These are phyloP conservation scores for Saccostrea cuccullata DNA, from an alignment of 1,140 invertebrate species.

Conservation along the genomic window DNA sequence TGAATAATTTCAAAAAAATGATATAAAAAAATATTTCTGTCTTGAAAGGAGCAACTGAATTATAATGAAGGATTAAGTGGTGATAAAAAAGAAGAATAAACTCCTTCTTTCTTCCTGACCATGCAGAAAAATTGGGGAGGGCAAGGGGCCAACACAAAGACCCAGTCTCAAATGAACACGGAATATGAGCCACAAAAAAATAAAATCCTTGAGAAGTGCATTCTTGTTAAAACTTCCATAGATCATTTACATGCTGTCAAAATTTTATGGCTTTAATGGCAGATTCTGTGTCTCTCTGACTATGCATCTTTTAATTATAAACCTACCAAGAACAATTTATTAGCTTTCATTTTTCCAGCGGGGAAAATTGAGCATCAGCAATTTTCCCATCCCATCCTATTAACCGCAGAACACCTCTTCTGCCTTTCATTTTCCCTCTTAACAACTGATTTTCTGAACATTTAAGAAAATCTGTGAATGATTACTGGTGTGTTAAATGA, in stretches of 20 bases:
- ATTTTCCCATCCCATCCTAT: slow-evolving; percentile 26
- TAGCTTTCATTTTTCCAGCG: slow-evolving; percentile 24
- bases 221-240: not conserved
- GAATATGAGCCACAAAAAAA: not conserved
- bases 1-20: too few species aligned
- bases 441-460: slow-evolving; percentile 31
- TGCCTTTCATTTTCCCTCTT: not conserved
- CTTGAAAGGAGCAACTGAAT: not conserved
- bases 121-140: not conserved
- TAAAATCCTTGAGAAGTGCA: not conserved
- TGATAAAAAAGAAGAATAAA: not conserved
- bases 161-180: not conserved
- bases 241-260: slow-evolving; percentile 28
- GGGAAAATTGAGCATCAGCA: not conserved
- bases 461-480: slow-evolving; percentile 31
- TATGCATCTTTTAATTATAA: slow-evolving; percentile 30
- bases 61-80: not conserved
- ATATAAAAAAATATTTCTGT: not conserved
- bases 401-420: slow-evolving; percentile 28
- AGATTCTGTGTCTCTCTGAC: not conserved
- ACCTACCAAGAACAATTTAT: slow-evolving; percentile 29
- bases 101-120: not conserved
- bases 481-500: slow-evolving; percentile 37
- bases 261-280: slow-evolving; percentile 12
- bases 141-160: not conserved